These are phyloP conservation scores for Galbula dea DNA, from an alignment of 2,113 vertebrate genomes.

Conservation along the genomic window DNA sequence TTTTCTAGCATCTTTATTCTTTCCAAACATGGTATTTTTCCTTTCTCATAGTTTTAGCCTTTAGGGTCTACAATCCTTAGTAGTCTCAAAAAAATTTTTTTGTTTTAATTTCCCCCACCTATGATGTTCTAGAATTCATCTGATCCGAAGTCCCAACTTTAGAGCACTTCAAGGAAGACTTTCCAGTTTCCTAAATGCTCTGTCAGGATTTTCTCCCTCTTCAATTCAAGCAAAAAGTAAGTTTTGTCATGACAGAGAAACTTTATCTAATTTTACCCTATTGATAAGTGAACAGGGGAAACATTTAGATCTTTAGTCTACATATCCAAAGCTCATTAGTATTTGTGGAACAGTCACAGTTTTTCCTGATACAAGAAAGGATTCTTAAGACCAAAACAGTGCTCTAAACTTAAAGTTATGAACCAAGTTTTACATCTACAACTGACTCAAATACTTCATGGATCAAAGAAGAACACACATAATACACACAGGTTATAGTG, in stretches of 20 bases:
- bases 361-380: not conserved
- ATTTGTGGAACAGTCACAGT: not conserved
- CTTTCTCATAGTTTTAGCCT: not conserved
- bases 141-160: not conserved
- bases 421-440: not conserved
- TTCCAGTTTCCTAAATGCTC: not conserved
- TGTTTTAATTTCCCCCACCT: not conserved
- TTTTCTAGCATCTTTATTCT: not conserved
- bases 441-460: not conserved
- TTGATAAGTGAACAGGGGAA: not conserved
- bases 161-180: not conserved
- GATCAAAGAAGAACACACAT: not conserved
- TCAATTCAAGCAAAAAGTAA: not conserved
- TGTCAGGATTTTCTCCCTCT: not conserved
- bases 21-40: not conserved
- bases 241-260: not conserved
- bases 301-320: not conserved
- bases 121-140: not conserved
- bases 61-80: not conserved
- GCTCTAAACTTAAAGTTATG: not conserved
- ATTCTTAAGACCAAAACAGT: not conserved
- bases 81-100: not conserved
- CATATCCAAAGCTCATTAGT: not conserved
- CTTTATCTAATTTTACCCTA: not conserved
- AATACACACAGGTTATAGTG: not conserved